These are phyloP conservation scores for Tillus elongatus DNA, from an alignment of 2,888 invertebrate species.

Conservation along the genomic window DNA sequence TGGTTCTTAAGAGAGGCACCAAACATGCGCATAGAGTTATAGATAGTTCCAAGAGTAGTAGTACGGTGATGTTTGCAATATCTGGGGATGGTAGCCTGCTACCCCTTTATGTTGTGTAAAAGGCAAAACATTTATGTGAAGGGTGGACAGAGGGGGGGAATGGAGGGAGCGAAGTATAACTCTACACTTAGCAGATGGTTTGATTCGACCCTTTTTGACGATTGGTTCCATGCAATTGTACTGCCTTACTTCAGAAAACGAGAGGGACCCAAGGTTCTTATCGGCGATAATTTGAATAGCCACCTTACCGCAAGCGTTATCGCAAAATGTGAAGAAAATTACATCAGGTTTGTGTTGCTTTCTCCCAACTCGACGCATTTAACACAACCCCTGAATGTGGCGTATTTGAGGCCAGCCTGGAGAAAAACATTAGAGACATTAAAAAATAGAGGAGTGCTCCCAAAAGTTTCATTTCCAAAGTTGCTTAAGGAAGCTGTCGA, in stretches of 20 bases:
- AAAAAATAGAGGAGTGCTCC: conserved; percentile 13
- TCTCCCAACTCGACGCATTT: not conserved
- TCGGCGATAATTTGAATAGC: conserved; percentile 29
- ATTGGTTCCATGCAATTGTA: conserved; percentile 14
- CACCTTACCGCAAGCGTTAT: conserved; percentile 23
- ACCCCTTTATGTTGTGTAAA: conserved; percentile 18
- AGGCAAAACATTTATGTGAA: conserved; percentile 17
- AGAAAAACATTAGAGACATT: conserved; percentile 6
- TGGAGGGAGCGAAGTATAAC: conserved; percentile 16
- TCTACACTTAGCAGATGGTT: conserved; percentile 16
- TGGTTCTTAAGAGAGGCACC: too few species aligned
- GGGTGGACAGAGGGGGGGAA: conserved; percentile 17
- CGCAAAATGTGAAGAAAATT: conserved; percentile 21
- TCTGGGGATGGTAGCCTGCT: too few species aligned
- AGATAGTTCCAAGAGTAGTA: conserved; percentile 18
- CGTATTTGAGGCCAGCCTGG: not conserved
- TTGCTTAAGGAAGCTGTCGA: conserved; percentile 8
- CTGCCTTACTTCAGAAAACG: conserved; percentile 15
- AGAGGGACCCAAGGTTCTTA: conserved; percentile 23
- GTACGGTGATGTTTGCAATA: conserved; percentile 18
- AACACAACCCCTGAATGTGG: not conserved
- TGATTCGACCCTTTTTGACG: conserved; percentile 13
- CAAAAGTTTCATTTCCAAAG: conserved; percentile 15
- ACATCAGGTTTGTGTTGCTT: conserved; percentile 23
- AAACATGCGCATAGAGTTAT: conserved; percentile 30